Base-by-base conservation (phyloP, 2,113 vertebrate species). In the Callipepla californica region DNA sequence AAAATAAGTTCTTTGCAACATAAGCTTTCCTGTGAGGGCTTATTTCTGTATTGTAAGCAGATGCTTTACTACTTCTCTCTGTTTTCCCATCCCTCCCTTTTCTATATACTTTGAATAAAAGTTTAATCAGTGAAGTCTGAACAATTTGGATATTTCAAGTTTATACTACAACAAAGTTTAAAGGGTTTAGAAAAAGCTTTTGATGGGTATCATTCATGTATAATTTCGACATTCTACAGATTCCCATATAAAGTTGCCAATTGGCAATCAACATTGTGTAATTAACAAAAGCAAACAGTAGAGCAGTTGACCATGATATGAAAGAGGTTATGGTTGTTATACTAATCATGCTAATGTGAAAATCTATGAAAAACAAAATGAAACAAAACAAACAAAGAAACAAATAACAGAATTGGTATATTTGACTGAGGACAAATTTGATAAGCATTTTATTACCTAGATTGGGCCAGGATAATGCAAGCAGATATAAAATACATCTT, bases 51-150 rank as follows among this genome's bases (percentile, higher is more conserved):
- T 13, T 63, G 9, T 25, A 83, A 70, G 47, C 85, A 76, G 87
- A 25, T 18, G 4, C 19, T 57, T 76, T 81, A 55, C 5, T 89
- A 61, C 28, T 76, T 75, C 6, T 38, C 9, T 67, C 4, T 2
- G 66, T 69, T 83, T 81, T 59, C 58, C 42, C 14, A 36, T 73
- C 38, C 32, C 58, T 92, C 87, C 28, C 11, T 72, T 72, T 81
- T 47, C 75, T 90, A 44, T 21, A 66, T n/a, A 13, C 36, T 83
- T 88, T 88, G 68, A 80, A 58, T 88, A 80, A 93, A 77, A 2
- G 22, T 36, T 85, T 92, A 72, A 74, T 73, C 44, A 66, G 19
- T n/a, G n/a, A 88, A 61, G 30, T 30, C 10, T 62, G 36, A 83
- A 62, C 8, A 73, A 44, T 58, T 85, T 23, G 45, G 59, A 30